Conservation (phyloP, 2,113 vertebrate genomes). For the Brachyhypopomus gauderio region DNA sequence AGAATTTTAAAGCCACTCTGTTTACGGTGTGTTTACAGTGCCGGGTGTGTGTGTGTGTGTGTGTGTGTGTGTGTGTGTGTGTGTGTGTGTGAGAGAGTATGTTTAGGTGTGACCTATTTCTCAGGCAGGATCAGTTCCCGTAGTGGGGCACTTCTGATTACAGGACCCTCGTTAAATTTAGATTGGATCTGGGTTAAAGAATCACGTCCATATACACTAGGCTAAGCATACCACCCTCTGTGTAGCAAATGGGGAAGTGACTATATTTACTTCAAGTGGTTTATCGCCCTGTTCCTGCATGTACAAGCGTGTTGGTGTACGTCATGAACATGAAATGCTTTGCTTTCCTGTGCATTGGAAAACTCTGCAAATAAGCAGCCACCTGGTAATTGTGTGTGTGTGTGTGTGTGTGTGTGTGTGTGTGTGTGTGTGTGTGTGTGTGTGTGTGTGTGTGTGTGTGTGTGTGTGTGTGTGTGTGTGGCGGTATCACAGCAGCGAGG, state of each 20-base stretch:
- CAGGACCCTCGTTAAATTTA: not conserved
- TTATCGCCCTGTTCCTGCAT: not conserved
- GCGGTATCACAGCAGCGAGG: slow-evolving; percentile 69
- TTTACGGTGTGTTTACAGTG: too few relatives aligned
- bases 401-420: too few relatives aligned
- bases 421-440: too few relatives aligned
- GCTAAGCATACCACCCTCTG: not conserved
- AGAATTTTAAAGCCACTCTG: not conserved
- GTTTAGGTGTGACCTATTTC: not conserved
- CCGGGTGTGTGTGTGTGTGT: not conserved
- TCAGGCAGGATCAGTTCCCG: not conserved
- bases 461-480: not conserved
- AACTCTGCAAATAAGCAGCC: too few relatives aligned
- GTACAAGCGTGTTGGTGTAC: too few relatives aligned
- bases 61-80: not conserved
- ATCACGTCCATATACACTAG: not conserved
- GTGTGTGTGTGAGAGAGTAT: not conserved
- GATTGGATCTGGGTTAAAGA: not conserved
- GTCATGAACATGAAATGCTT: too few relatives aligned
- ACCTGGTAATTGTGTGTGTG: too few relatives aligned
- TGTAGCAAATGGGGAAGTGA: not conserved
- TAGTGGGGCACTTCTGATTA: not conserved
- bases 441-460: not conserved
- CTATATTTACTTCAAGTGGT: not conserved
- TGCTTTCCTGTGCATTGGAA: too few relatives aligned